A percentile compares a stretch with the other conserved stretches of the same genome.
phyloP scores from a whole-genome alignment of 2,797 vertebrate genomes.

The Pampus argenteus region DNA sequence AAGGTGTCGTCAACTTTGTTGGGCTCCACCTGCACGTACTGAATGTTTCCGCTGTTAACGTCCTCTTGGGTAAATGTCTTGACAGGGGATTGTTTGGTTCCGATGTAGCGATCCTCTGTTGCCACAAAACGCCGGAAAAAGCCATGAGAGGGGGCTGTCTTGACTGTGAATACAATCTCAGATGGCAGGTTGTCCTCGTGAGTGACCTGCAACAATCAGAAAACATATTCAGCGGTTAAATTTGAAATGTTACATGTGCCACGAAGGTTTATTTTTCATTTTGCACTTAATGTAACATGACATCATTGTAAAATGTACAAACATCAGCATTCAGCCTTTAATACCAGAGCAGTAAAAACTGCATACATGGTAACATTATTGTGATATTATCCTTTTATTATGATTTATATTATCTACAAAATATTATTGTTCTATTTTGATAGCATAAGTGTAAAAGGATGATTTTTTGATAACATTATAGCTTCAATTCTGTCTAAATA shows the following conservation, averaged over 20 bases:
- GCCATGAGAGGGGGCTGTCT: constrained; percentile 83
- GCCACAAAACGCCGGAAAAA: constrained; percentile 84
- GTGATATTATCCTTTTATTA: neutral
- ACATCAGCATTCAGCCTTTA: constrained; percentile 17
- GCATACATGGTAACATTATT: neutral
- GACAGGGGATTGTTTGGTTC: constrained; percentile 78
- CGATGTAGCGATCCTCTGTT: constrained; percentile 76
- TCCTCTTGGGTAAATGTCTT: constrained; percentile 89
- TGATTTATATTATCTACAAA: neutral
- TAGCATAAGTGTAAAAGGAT: neutral
- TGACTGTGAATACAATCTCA: constrained; percentile 88
- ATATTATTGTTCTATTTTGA: neutral
- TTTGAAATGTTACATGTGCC: constrained; percentile 54
- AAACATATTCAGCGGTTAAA: constrained; percentile 52
- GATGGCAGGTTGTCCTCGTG: constrained; percentile 89
- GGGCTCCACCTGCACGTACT: constrained; percentile 88
- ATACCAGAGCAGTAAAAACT: constrained; percentile 2
- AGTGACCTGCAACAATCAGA: constrained; percentile 84
- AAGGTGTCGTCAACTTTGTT: constrained; percentile 83
- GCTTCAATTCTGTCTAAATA: neutral
- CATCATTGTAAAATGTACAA: constrained; percentile 44
- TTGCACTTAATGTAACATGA: constrained; percentile 32
- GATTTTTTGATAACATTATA: neutral
- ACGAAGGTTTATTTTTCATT: constrained; percentile 38
- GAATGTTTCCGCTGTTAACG: constrained; percentile 86